Percentiles rank a stretch among this genome's conserved stretches.
Conservation (phyloP, 2,113 vertebrate species). For the Pseudorectes ferrugineus region DNA sequence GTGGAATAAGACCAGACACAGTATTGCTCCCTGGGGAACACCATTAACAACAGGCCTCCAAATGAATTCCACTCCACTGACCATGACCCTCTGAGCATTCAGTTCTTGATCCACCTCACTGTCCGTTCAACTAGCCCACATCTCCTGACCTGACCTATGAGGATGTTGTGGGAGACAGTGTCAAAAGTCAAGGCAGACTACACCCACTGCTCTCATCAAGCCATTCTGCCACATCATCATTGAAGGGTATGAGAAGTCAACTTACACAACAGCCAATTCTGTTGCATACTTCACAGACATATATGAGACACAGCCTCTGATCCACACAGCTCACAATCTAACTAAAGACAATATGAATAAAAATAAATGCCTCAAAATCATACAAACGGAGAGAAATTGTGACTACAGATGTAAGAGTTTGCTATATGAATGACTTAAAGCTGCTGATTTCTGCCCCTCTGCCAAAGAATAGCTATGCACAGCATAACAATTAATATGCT, state of each 20-base stretch:
- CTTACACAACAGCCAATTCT: background rate
- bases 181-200: background rate
- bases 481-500: background rate
- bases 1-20: fast-evolving
- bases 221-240: background rate
- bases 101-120: background rate
- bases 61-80: background rate
- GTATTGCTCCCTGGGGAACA: background rate
- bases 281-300: background rate
- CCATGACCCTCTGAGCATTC: background rate
- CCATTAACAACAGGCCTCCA: background rate
- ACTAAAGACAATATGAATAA: background rate
- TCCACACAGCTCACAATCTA: background rate
- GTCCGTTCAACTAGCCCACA: too few species aligned
- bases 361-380: background rate
- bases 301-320: background rate
- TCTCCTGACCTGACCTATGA: background rate
- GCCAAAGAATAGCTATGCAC: background rate
- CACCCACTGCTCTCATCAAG: background rate
- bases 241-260: background rate
- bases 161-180: background rate
- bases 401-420: background rate
- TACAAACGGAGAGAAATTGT: background rate
- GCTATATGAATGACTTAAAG: background rate
- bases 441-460: background rate